Conservation (phyloP, 2,797 vertebrate genomes). For the Potorous gilbertii region DNA sequence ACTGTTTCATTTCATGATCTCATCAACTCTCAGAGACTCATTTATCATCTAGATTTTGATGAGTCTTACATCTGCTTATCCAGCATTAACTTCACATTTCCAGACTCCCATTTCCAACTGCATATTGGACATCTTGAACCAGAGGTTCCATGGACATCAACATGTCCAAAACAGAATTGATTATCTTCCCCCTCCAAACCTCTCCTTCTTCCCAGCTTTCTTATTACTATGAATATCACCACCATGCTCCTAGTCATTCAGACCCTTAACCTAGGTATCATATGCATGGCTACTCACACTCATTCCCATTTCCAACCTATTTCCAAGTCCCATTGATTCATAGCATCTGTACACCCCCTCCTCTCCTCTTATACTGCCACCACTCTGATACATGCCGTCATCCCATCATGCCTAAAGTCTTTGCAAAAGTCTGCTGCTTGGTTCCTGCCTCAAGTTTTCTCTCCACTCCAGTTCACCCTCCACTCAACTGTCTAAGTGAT, state of each 20-base stretch:
- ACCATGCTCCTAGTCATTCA: not conserved
- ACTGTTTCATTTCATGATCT: not conserved
- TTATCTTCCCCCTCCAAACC: not conserved
- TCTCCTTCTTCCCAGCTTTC: not conserved
- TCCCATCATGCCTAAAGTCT: not conserved
- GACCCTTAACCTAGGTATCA: not conserved
- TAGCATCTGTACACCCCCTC: not conserved
- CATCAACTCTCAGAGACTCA: not conserved
- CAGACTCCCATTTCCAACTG: not conserved
- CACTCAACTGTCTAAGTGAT: not conserved
- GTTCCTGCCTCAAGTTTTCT: not conserved
- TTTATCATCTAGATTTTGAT: not conserved
- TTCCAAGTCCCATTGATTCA: not conserved
- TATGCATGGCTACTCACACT: not conserved
- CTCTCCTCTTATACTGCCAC: not conserved
- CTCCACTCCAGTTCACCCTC: not conserved
- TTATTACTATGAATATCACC: not conserved
- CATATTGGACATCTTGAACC: not conserved
- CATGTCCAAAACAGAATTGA: not conserved
- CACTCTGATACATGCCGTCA: not conserved
- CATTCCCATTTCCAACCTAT: not conserved
- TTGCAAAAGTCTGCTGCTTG: not conserved
- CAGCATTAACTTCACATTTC: not conserved
- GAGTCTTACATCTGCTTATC: not conserved
- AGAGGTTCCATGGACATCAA: not conserved